phyloP scores from a whole-genome alignment of 2,888 invertebrate species.

The Brenthis hecate region DNA sequence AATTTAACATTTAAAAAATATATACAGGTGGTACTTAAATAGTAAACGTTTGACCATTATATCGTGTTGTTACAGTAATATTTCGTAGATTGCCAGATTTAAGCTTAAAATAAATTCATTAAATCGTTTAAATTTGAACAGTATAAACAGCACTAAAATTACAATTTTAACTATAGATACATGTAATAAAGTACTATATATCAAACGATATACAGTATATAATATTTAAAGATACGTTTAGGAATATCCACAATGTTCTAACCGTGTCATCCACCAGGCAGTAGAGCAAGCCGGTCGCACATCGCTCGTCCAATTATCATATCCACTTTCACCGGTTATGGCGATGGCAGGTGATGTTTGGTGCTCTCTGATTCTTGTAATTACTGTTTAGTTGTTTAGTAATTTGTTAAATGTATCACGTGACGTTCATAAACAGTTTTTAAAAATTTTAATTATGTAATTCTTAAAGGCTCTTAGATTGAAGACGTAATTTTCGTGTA shows the following conservation, averaged over 20 bases:
- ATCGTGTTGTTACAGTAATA: too few relatives aligned
- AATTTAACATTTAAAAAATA: too few relatives aligned
- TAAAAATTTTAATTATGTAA: not conserved
- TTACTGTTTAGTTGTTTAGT: constrained; percentile 18
- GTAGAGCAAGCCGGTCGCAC: constrained; percentile 65
- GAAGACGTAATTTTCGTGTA: too few relatives aligned
- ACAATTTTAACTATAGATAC: too few relatives aligned
- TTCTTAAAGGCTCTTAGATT: not conserved
- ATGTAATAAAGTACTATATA: too few relatives aligned
- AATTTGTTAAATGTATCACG: constrained; percentile 7
- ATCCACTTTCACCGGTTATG: constrained; percentile 78
- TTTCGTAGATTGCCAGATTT: too few relatives aligned
- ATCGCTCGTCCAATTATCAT: constrained; percentile 78
- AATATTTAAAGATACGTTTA: not conserved
- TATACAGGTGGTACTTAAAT: too few relatives aligned
- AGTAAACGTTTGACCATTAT: too few relatives aligned
- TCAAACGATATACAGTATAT: too few relatives aligned
- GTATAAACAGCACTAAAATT: too few relatives aligned
- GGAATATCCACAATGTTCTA: constrained; percentile 48
- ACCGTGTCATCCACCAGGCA: constrained; percentile 40
- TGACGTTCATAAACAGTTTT: not conserved
- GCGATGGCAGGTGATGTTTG: constrained; percentile 43
- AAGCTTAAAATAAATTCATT: too few relatives aligned
- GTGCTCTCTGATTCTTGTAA: constrained; percentile 33
- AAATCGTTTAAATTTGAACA: too few relatives aligned